Evolutionary conservation across 2,113 vertebrate genomes (phyloP).

Genomic region (Poeciliopsis prolifica): DNA sequence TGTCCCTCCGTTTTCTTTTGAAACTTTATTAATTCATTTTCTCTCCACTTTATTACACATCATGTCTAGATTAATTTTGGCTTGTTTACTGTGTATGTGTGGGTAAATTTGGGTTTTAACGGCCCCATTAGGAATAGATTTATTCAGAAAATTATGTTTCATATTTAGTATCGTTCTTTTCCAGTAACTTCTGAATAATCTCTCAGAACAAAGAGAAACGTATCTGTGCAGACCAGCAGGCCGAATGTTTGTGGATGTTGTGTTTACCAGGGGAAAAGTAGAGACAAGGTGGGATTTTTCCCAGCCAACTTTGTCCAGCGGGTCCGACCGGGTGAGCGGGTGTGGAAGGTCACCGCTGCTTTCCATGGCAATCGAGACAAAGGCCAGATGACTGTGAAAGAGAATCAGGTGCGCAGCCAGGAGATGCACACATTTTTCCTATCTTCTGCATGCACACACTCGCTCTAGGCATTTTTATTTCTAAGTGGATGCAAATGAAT

Average conservation of each 20-base stretch:
- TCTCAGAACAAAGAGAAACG: not conserved
- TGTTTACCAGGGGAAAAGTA: slow-evolving; percentile 86
- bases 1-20: too few relatives aligned
- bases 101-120: not conserved
- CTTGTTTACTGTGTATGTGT: not conserved
- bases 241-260: slow-evolving; percentile 19
- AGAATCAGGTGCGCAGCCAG: slow-evolving; percentile 85
- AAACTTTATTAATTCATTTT: not conserved
- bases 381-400: slow-evolving; percentile 89
- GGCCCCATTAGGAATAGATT: not conserved
- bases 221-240: slow-evolving; percentile 24
- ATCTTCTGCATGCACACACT: not conserved
- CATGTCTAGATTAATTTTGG: not conserved
- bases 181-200: not conserved
- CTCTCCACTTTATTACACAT: not conserved
- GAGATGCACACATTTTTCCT: slow-evolving; percentile 4
- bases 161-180: not conserved
- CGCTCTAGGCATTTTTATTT: not conserved
- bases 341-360: slow-evolving; percentile 87
- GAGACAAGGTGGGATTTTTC: slow-evolving; percentile 89
- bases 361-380: slow-evolving; percentile 87
- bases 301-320: slow-evolving; percentile 94
- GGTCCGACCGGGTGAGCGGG: slow-evolving; percentile 87
- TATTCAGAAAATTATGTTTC: not conserved
- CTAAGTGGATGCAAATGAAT: slow-evolving; percentile 61